Percentiles rank a stretch among this genome's conserved stretches.
Evolutionary conservation across 2,113 vertebrate species (phyloP).

Genomic region (Pachypanchax playfairii): DNA sequence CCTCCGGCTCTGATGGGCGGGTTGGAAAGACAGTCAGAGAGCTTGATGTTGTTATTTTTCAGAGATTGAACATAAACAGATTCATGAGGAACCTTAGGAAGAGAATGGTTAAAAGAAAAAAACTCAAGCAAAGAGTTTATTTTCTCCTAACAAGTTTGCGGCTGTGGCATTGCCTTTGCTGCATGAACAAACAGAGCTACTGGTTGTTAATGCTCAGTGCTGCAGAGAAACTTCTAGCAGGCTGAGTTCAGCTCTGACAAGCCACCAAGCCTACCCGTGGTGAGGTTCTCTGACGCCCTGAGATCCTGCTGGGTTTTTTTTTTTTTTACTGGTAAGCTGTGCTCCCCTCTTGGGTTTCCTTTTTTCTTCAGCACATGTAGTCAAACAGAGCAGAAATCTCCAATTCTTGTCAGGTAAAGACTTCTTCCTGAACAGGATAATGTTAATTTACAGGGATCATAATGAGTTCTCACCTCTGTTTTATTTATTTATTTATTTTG

Average conservation of each 20-base stretch:
- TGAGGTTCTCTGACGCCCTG: conserved; percentile 53
- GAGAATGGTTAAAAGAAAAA: conserved; percentile 12
- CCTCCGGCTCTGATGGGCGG: conserved; percentile 40
- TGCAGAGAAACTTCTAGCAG: conserved; percentile 51
- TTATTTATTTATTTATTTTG: neutral
- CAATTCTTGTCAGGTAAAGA: conserved; percentile 34
- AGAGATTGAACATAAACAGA: conserved; percentile 46
- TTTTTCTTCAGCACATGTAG: conserved; percentile 35
- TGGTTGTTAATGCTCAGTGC: conserved; percentile 44
- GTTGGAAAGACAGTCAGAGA: neutral
- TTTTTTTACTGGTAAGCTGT: conserved; percentile 46
- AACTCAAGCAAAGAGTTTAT: conserved; percentile 23
- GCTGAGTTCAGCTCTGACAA: conserved; percentile 59
- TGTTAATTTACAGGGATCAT: conserved; percentile 44
- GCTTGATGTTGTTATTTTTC: conserved; percentile 4
- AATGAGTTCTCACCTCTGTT: conserved; percentile 24
- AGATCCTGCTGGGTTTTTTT: conserved; percentile 53
- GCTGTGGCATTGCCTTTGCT: conserved; percentile 39
- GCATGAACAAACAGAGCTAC: conserved; percentile 49
- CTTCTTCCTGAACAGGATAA: conserved; percentile 32
- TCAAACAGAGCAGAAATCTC: conserved; percentile 43
- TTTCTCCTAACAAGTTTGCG: conserved; percentile 27
- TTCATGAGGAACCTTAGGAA: conserved; percentile 60
- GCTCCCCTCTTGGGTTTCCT: conserved; percentile 31
- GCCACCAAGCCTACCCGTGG: conserved; percentile 63